Evolutionary conservation across 2,888 invertebrate genomes (phyloP).

Genomic region (Drosophila affinis): DNA sequence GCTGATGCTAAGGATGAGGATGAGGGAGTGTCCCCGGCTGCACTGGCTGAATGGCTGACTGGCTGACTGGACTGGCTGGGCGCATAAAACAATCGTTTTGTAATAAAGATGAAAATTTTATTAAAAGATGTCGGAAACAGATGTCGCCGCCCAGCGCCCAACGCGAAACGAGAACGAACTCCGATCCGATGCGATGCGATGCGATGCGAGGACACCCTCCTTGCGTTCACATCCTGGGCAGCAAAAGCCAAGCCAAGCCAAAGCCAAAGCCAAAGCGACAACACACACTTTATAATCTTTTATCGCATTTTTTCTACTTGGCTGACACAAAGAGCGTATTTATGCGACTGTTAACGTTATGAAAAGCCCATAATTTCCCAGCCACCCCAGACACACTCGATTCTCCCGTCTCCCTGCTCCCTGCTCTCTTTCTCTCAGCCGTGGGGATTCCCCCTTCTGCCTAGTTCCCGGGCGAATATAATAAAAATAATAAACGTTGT

Average conservation of each 20-base stretch:
- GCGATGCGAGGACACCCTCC: not conserved
- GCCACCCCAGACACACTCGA: constrained; percentile 44
- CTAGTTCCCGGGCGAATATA: constrained; percentile 59
- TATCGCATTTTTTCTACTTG: constrained; percentile 84
- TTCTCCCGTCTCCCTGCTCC: too few species aligned
- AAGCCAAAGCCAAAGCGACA: constrained; percentile 55
- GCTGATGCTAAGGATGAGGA: too few species aligned
- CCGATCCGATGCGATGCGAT: constrained; percentile 15
- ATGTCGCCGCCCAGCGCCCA: constrained; percentile 79
- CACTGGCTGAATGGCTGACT: not conserved
- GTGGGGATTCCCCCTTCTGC: not conserved
- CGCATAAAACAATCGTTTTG: constrained; percentile 84
- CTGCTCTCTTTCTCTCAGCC: constrained; percentile 2
- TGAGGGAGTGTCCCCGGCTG: too few species aligned
- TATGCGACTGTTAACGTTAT: constrained; percentile 80
- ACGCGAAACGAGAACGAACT: constrained; percentile 33
- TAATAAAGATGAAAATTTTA: constrained; percentile 85
- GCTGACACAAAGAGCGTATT: constrained; percentile 82
- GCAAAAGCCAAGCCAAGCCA: constrained; percentile 39
- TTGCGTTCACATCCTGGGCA: constrained; percentile 15
- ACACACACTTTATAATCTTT: constrained; percentile 84
- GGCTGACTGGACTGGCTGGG: constrained; percentile 3
- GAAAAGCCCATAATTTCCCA: constrained; percentile 82
- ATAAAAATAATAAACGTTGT: constrained; percentile 77
- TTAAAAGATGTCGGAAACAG: constrained; percentile 85